A percentile compares a stretch with the other conserved stretches of the same genome.
Conservation (phyloP, 2,113 vertebrate genomes). For the Oncorhynchus mykiss region DNA sequence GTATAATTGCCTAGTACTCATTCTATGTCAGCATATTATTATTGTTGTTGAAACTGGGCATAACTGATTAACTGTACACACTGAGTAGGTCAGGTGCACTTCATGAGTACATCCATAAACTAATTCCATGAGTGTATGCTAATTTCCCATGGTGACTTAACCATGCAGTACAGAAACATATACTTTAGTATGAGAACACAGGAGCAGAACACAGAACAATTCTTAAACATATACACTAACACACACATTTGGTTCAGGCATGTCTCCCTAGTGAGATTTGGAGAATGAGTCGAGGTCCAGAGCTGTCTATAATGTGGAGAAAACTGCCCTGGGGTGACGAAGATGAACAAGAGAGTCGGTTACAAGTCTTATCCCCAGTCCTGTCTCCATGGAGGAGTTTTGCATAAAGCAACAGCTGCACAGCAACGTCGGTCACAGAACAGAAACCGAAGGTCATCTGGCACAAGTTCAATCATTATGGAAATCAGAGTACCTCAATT, state of each 20-base stretch:
- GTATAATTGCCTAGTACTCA: neutral
- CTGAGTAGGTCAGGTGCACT: neutral
- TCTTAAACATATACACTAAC: neutral
- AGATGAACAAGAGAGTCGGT: conserved; percentile 47
- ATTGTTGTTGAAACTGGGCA: neutral
- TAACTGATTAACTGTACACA: neutral
- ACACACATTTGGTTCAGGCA: conserved; percentile 11
- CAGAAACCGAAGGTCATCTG: conserved; percentile 64
- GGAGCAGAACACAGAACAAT: neutral
- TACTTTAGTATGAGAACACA: neutral
- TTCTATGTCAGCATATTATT: neutral
- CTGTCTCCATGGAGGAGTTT: conserved; percentile 63
- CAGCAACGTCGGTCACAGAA: conserved; percentile 48
- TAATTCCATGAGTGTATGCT: neutral
- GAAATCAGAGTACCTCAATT: conserved; percentile 65
- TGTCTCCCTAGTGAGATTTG: conserved; percentile 27
- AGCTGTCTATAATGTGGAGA: conserved; percentile 39
- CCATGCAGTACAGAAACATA: too few species aligned
- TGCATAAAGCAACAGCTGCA: conserved; percentile 72
- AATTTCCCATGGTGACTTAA: neutral
- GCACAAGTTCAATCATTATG: conserved; percentile 68
- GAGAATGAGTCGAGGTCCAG: conserved; percentile 35
- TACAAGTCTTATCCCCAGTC: conserved; percentile 52
- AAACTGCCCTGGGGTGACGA: conserved; percentile 58
- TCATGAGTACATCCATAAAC: neutral